phyloP scores from a whole-genome alignment of 2,113 vertebrate genomes.

The Callipepla squamata region DNA sequence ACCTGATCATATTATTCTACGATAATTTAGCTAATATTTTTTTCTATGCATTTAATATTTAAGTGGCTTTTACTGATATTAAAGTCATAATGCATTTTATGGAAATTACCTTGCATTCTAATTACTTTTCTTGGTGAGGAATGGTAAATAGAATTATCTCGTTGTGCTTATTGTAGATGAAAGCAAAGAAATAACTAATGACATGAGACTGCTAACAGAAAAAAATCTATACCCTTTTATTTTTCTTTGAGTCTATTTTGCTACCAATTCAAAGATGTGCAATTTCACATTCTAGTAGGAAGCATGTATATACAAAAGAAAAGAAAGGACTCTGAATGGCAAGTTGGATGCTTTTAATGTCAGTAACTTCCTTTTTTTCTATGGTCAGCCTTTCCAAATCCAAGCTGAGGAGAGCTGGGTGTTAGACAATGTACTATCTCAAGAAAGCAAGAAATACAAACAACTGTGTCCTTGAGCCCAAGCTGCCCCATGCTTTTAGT shows the following conservation, averaged over 20 bases:
- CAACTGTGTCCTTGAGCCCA: neutral
- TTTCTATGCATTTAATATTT: constrained; percentile 78
- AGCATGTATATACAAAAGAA: fast-evolving
- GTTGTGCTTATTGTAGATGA: constrained; percentile 30
- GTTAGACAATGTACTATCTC: neutral
- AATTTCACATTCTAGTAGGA: neutral
- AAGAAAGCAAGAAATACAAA: constrained; percentile 14
- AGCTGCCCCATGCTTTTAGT: neutral
- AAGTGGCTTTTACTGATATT: constrained; percentile 80
- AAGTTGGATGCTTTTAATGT: neutral
- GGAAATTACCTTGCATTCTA: constrained; percentile 72
- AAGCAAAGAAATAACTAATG: neutral
- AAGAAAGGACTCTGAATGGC: constrained; percentile 5
- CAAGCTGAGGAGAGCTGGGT: neutral
- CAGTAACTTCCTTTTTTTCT: neutral
- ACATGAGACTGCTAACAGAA: neutral
- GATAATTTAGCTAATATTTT: constrained; percentile 85
- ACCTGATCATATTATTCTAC: constrained; percentile 79
- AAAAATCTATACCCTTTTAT: neutral
- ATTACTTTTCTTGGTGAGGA: constrained; percentile 71
- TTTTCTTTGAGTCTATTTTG: neutral
- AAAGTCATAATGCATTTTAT: constrained; percentile 79
- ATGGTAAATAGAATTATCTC: constrained; percentile 1
- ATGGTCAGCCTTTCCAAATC: neutral
- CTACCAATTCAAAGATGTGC: fast-evolving